phyloP scores from a whole-genome alignment of 2,888 invertebrate species.

The Seladonia tumulorum region DNA sequence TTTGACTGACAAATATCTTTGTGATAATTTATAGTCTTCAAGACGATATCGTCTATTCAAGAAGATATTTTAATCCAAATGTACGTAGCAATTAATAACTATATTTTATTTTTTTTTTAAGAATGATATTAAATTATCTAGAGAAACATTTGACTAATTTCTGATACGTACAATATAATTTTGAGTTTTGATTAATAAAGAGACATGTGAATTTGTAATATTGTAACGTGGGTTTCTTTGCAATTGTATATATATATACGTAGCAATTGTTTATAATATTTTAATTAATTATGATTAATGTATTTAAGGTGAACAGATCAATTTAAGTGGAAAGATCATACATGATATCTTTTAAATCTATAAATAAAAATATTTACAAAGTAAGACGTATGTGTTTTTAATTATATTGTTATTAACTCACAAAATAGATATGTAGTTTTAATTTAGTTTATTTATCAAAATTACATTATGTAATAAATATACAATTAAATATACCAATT shows the following conservation, averaged over 20 bases:
- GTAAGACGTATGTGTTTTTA: slow-evolving; percentile 32
- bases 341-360: slow-evolving; percentile 60
- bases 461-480: slow-evolving; percentile 24
- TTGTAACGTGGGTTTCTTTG: slow-evolving; percentile 48
- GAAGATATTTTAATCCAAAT: slow-evolving; percentile 16
- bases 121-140: slow-evolving; percentile 62
- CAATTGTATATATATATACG: slow-evolving; percentile 59
- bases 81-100: slow-evolving; percentile 54
- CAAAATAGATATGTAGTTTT: background rate
- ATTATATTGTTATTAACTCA: background rate
- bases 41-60: too few species aligned
- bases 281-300: slow-evolving; percentile 58
- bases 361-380: slow-evolving; percentile 64
- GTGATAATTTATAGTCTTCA: background rate
- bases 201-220: slow-evolving; percentile 34
- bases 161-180: slow-evolving; percentile 33
- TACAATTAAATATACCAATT: slow-evolving; percentile 18
- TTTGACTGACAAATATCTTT: slow-evolving; percentile 3
- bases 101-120: slow-evolving; percentile 44
- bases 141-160: slow-evolving; percentile 57
- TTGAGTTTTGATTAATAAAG: slow-evolving; percentile 20
- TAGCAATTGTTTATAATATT: slow-evolving; percentile 56
- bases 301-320: slow-evolving; percentile 59
- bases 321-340: slow-evolving; percentile 57
- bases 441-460: slow-evolving; percentile 2